Evolutionary conservation across 1,140 invertebrate species (phyloP).

Genomic region (Semibalanus balanoides): DNA sequence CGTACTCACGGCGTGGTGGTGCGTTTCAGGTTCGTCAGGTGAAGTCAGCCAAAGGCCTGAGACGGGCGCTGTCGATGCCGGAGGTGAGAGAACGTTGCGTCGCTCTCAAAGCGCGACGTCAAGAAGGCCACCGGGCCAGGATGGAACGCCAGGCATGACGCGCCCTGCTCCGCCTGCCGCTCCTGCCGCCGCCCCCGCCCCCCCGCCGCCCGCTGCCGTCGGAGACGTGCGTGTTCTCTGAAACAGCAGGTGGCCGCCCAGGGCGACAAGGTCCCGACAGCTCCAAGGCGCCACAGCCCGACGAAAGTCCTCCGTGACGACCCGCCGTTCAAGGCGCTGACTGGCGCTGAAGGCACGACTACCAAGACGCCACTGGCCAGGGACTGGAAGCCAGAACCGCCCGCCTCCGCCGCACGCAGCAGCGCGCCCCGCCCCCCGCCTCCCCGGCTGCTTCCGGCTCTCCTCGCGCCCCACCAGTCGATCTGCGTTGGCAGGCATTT

Average conservation of each 20-base stretch:
- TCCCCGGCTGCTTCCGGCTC: conserved; percentile 12
- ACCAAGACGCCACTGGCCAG: conserved; percentile 34
- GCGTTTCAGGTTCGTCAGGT: conserved; percentile 36
- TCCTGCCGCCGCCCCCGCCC: conserved; percentile 23
- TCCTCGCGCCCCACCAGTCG: too few relatives aligned
- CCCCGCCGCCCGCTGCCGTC: conserved; percentile 23
- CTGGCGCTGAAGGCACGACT: conserved; percentile 35
- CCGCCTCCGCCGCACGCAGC: conserved; percentile 27
- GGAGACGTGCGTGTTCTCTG: conserved; percentile 10
- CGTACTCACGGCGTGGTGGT: too few relatives aligned
- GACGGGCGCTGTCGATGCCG: conserved; percentile 30
- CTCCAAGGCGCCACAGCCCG: conserved; percentile 25
- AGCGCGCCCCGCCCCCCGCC: conserved; percentile 22
- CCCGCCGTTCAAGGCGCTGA: conserved; percentile 32
- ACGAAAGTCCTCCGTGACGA: conserved; percentile 29
- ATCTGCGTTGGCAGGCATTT: too few relatives aligned
- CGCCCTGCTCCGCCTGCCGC: conserved; percentile 27
- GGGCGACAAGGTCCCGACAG: conserved; percentile 28
- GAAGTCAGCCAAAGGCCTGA: conserved; percentile 38
- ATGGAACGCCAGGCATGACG: conserved; percentile 40
- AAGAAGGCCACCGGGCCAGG: conserved; percentile 36
- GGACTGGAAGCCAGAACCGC: conserved; percentile 42
- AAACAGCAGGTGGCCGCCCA: conserved; percentile 32
- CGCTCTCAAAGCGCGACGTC: conserved; percentile 33
- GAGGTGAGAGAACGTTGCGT: conserved; percentile 33